These are phyloP conservation scores for Hydropotes inermis DNA, from an alignment of 2,113 vertebrate species.

Conservation along the genomic window DNA sequence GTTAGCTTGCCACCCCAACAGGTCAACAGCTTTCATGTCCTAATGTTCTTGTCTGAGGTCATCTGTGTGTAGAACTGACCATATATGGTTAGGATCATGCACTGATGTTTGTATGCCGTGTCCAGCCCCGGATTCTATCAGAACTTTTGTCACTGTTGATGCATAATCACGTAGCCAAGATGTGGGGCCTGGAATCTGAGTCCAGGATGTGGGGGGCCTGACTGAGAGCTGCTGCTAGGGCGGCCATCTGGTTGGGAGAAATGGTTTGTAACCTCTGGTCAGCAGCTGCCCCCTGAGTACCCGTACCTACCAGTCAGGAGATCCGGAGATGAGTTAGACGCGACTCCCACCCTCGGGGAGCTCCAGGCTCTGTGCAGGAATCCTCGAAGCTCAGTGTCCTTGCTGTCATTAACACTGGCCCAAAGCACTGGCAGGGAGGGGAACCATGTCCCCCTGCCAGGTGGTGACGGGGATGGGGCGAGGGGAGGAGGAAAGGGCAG, in stretches of 20 bases:
- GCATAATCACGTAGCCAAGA: accelerated
- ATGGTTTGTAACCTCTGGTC: neutral
- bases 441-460: accelerated
- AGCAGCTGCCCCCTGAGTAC: neutral
- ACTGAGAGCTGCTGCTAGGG: neutral
- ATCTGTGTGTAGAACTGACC: neutral
- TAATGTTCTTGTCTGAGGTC: accelerated
- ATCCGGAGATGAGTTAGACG: neutral
- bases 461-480: accelerated
- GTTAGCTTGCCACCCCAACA: neutral
- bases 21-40: neutral
- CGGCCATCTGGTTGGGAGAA: neutral
- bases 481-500: neutral
- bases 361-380: neutral
- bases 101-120: accelerated
- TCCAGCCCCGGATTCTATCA: neutral
- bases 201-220: neutral
- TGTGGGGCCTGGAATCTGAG: neutral
- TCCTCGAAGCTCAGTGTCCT: neutral
- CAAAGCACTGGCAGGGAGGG: neutral
- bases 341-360: neutral
- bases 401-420: neutral
- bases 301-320: neutral
- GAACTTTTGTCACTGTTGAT: neutral
- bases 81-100: accelerated